Base-by-base conservation (phyloP, 2,888 invertebrate species). In the Lepidochrysops patricia region DNA sequence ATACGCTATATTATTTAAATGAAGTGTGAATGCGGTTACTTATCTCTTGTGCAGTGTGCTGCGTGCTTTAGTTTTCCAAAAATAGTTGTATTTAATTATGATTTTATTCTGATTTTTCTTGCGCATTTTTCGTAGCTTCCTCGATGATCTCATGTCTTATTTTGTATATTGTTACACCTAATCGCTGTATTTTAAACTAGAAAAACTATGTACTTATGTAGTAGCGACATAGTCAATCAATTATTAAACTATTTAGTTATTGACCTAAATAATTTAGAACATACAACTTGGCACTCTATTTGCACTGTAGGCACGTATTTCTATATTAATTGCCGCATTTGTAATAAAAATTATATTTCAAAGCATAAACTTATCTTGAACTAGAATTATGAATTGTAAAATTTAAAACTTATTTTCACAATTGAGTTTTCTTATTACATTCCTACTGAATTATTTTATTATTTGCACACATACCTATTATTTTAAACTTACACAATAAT, bases 121-220 rank as follows among this genome's bases (percentile, higher is more conserved):
- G 23, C 43, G 43, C 7, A 50, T 6, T 50, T 50, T 50, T 50
- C 50, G 26, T 12, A n/a, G 7, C 13, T 26, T n/a, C 4, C 34
- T 19, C 23, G 58, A 58, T 58, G 58, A 58, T 37, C 57, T 60
- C 32, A 58, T 23, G 9, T 57, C 26, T 60, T 60, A 58, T 48
- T 58, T 19, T 60, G 54, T 58, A 43, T 23, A 19, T 4, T 12
- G 23, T 4, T 9, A 19, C 9, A 23, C 43, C 9, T 4, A 23
- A 9, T 43, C 4, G 43, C 19, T 19, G 19, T 43, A 19, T 43
- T 43, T 7, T 43, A 4, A 43, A 43, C 19, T 43, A 19, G 19
- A 43, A 43, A 43, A 43, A 23, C 43, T n/a, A 9, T 19, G 12
- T 19, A 23, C 19, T 43, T 43, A 19, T 13, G 19, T 43, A 19